Conservation (phyloP, 1,140 invertebrate genomes). For the Drosophila setifemur region DNA sequence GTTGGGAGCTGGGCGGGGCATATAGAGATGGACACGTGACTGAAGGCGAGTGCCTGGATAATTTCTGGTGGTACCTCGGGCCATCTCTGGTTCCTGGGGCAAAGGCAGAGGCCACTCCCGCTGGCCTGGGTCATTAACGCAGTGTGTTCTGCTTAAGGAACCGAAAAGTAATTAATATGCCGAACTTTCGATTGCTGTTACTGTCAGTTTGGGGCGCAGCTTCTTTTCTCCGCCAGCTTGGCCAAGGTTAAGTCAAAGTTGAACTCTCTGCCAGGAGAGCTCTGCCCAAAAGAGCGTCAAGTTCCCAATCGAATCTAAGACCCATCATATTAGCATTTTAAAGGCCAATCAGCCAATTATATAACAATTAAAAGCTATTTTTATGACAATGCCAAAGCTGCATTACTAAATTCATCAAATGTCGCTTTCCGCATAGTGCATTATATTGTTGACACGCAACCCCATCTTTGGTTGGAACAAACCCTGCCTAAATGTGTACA, state of each 20-base stretch:
- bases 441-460: conserved; percentile 39
- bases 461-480: conserved; percentile 2
- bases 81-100: conserved; percentile 11
- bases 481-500: too few relatives aligned
- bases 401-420: conserved; percentile 33
- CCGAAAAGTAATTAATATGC: conserved; percentile 42
- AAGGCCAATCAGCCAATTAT: conserved; percentile 46
- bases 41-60: conserved; percentile 7
- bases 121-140: conserved; percentile 40
- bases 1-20: not conserved
- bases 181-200: conserved; percentile 42
- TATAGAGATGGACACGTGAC: conserved; percentile 18
- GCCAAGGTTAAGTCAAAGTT: conserved; percentile 65
- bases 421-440: conserved; percentile 28
- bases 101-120: conserved; percentile 22
- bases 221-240: not conserved
- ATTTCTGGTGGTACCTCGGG: not conserved
- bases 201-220: conserved; percentile 3
- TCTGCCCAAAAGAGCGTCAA: not conserved
- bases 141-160: conserved; percentile 22
- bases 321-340: conserved; percentile 6
- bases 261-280: conserved; percentile 5
- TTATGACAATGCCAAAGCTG: conserved; percentile 52
- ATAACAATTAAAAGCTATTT: conserved; percentile 72
- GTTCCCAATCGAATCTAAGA: not conserved